Percentiles rank a stretch among this genome's conserved stretches.
Conservation (phyloP, 1,140 invertebrate genomes). For the Rhynchophorus ferrugineus region DNA sequence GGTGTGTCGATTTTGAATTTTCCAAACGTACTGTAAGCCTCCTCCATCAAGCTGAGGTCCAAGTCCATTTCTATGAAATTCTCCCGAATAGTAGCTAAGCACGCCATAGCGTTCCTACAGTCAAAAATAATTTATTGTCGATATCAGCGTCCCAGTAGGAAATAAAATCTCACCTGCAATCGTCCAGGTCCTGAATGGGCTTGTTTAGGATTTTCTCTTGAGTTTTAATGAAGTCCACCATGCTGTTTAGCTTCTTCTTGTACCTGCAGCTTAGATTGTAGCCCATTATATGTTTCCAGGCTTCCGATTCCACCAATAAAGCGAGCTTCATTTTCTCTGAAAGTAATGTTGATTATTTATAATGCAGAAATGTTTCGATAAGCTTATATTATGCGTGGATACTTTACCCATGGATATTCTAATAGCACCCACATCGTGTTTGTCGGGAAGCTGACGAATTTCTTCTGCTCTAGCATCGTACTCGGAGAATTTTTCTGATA, state of each 20-base stretch:
- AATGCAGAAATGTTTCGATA: too few relatives aligned
- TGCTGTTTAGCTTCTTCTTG: constrained; percentile 52
- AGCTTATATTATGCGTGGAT: constrained; percentile 1
- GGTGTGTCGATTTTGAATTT: constrained; percentile 65
- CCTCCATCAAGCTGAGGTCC: constrained; percentile 65
- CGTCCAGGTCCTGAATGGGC: constrained; percentile 64
- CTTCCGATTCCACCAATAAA: constrained; percentile 59
- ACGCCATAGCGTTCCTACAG: constrained; percentile 58
- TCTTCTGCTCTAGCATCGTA: constrained; percentile 59
- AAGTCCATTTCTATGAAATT: constrained; percentile 70
- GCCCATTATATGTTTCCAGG: constrained; percentile 63
- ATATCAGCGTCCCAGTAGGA: background rate
- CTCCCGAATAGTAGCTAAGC: constrained; percentile 65
- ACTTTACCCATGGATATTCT: constrained; percentile 56
- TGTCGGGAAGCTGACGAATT: constrained; percentile 54
- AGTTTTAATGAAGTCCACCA: constrained; percentile 62
- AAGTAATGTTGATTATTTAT: too few relatives aligned
- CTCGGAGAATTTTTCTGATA: constrained; percentile 62
- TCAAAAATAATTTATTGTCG: too few relatives aligned
- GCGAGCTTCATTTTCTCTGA: constrained; percentile 62
- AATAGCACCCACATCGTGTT: constrained; percentile 58
- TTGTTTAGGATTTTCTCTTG: constrained; percentile 57
- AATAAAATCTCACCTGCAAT: constrained; percentile 43
- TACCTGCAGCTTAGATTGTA: constrained; percentile 52
- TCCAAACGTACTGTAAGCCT: constrained; percentile 66